Base-by-base conservation (phyloP, 2,113 vertebrate species). In the Candoia aspera region DNA sequence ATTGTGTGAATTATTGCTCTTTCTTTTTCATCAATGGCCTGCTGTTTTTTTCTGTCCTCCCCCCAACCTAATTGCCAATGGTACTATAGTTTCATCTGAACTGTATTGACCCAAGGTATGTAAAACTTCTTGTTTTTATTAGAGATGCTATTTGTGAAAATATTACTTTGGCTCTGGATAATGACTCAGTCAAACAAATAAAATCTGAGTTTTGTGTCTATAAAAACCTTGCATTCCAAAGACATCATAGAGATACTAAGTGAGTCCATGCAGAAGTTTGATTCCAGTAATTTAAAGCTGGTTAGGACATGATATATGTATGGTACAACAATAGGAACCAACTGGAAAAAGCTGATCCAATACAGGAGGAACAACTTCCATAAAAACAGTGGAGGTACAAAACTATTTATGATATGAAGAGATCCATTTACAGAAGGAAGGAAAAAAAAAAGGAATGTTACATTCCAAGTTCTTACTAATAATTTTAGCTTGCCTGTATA, bases 141-240 rank as follows among this genome's bases (percentile, higher is more conserved):
- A 92, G 95, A 94, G 94, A 95, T 94, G 95, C 93, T 95, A 64
- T 93, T 96, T 94, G 93, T 92, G 94, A 95, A 96, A 95, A 24
- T 68, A 89, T 90, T 84, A 88, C 49, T 94, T 86, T 94, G 88
- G 91, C 92, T 79, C 37, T 95, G 95, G 94, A 86, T 92, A 95
- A 6, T 3, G 68, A 93, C 92, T 96, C 4, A 1, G 1, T 92
- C 90, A 95, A 95, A 90, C 93, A 95, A 95, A 95, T 59, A 91
- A 91, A 93, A 94, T 49, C 92, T 94, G 8, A 90, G 57, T 91
- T 92, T 58, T 92, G 88, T 92, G 55, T 94, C 0, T 90, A 91
- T 94, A 96, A 96, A 95, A 90, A 92, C 10, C 84, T 86, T 86
- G 59, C 60, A 49, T 86, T 86, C 93, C 87, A 90, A 83, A 95